These are phyloP conservation scores for Eilema depressum DNA, from an alignment of 2,888 invertebrate genomes.

Conservation along the genomic window DNA sequence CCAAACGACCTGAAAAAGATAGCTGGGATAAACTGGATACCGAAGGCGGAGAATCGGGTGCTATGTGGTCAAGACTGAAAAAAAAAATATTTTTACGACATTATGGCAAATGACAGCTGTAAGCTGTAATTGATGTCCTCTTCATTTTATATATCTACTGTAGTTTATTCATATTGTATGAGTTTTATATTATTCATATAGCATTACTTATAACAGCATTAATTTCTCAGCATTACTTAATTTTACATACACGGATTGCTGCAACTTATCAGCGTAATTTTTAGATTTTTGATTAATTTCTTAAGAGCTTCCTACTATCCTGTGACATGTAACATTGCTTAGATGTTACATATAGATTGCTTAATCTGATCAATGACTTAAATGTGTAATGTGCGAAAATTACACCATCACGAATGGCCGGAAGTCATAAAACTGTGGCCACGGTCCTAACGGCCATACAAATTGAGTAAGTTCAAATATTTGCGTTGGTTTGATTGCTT, in stretches of 20 bases:
- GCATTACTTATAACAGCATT: background rate
- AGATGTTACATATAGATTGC: background rate
- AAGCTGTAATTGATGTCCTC: too few relatives aligned
- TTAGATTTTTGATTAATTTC: background rate
- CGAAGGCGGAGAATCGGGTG: too few relatives aligned
- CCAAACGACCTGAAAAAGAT: too few relatives aligned
- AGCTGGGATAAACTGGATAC: too few relatives aligned
- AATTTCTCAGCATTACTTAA: background rate
- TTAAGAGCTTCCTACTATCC: background rate
- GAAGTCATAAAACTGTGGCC: constrained; percentile 36
- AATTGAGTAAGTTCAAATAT: constrained; percentile 10
- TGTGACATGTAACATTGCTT: background rate
- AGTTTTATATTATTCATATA: too few relatives aligned
- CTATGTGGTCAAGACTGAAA: too few relatives aligned
- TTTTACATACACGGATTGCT: background rate
- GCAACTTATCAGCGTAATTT: background rate
- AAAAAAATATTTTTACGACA: too few relatives aligned
- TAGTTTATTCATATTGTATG: too few relatives aligned
- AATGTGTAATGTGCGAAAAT: constrained; percentile 33
- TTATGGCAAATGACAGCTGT: too few relatives aligned
- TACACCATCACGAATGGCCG: constrained; percentile 23
- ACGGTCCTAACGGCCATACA: background rate
- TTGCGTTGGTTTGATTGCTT: background rate
- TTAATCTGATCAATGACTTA: constrained; percentile 23
- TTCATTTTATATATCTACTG: too few relatives aligned